Conservation (phyloP, 92 coral and sea anemone genomes). For the Plumapathes pennacea region DNA sequence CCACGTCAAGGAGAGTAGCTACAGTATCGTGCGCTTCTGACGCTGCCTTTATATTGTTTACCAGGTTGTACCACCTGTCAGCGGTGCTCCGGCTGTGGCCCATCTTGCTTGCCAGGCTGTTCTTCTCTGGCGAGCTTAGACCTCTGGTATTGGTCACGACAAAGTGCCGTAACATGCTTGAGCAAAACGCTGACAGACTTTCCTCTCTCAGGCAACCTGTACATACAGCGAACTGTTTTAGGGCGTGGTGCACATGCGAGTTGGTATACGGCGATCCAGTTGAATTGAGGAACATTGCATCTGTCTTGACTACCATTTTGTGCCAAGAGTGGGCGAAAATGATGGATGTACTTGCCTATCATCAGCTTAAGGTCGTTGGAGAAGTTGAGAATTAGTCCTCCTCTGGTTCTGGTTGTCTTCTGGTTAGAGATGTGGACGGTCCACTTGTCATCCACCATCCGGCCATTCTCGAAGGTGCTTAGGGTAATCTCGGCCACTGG, state of each 20-base stretch:
- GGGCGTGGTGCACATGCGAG: conserved; percentile 20
- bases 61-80: not conserved
- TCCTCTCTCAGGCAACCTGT: conserved; percentile 13
- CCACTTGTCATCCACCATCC: conserved; percentile 10
- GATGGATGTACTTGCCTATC: conserved; percentile 7
- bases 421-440: conserved; percentile 13
- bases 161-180: conserved; percentile 9
- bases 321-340: conserved; percentile 13
- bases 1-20: conserved; percentile 3
- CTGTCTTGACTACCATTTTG: conserved; percentile 4
- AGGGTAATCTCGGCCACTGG: conserved; percentile 16
- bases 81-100: conserved; percentile 9
- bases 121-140: conserved; percentile 16
- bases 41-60: conserved; percentile 4
- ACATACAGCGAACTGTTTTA: conserved; percentile 10
- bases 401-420: conserved; percentile 15
- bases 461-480: conserved; percentile 1
- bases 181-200: conserved; percentile 14
- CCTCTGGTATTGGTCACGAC: conserved; percentile 9
- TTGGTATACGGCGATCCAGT: conserved; percentile 12
- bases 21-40: conserved; percentile 1
- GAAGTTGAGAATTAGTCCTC: conserved; percentile 14
- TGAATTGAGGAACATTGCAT: conserved; percentile 3
- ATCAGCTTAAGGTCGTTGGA: conserved; percentile 7
- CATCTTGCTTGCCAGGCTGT: conserved; percentile 14